Conservation (phyloP, 2,888 invertebrate genomes). For the Acleris emargana region DNA sequence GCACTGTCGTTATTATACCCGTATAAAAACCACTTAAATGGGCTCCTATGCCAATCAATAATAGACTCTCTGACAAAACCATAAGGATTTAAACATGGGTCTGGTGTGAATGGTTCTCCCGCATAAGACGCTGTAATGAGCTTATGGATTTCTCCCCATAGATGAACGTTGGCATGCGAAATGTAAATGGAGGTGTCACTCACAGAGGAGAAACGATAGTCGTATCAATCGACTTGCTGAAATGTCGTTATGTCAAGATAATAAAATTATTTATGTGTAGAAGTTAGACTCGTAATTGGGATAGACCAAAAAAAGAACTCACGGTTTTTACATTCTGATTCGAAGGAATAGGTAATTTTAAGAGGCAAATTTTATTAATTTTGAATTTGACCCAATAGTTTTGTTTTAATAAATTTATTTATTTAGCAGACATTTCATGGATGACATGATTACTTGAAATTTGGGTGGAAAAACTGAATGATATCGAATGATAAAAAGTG, state of each 20-base stretch:
- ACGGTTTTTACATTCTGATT: too few species aligned
- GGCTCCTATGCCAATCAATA: background rate
- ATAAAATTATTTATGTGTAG: background rate
- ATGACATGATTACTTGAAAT: too few species aligned
- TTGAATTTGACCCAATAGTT: too few species aligned
- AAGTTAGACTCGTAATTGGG: too few species aligned
- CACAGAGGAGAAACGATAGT: background rate
- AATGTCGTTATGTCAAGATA: background rate
- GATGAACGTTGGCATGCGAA: conserved; percentile 6
- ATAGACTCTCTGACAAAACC: background rate
- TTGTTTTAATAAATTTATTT: too few species aligned
- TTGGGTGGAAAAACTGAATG: too few species aligned
- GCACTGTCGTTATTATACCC: background rate
- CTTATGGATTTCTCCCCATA: conserved; percentile 31
- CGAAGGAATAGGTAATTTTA: too few species aligned
- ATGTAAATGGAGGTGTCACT: background rate
- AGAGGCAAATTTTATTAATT: too few species aligned
- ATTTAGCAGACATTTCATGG: too few species aligned
- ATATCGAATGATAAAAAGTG: too few species aligned
- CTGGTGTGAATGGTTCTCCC: background rate
- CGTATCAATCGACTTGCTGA: background rate
- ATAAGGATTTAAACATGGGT: background rate
- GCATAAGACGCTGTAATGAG: conserved; percentile 20
- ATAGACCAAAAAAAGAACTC: too few species aligned
- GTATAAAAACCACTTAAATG: background rate